Base-by-base conservation (phyloP, 2,888 invertebrate genomes). In the Amphimallon solstitiale region DNA sequence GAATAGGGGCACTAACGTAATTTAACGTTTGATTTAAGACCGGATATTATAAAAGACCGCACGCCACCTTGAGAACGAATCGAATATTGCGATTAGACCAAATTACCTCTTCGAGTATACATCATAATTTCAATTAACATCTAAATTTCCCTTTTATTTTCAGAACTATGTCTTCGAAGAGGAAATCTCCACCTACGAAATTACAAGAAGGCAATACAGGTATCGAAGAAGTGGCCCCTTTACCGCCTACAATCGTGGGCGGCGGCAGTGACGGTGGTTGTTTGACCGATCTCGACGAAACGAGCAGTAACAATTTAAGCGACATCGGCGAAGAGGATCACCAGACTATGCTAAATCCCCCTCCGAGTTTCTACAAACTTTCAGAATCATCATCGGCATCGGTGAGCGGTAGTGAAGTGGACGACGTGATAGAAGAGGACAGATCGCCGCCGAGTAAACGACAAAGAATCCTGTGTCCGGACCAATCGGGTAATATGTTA, bases 121-220 rank as follows among this genome's bases (percentile, higher is more conserved):
- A 19, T 14, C 17, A 19, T 38, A 19, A 19, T 38, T 43, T 29
- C 29, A 29, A 59, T 59, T 59, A 59, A 23, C 43, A 19, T 54
- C 54, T 54, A 21, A 59, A 23, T 43, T 43, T 21, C 54, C 54
- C 34, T 65, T 78, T 83, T 85, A 86, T 83, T 88, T 87, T 72
- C 90, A 92, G 92, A 90, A 94, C 90, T 87, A 95, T 95, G 95
- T 95, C 95, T 89, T 95, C 95, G 86, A 95, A 95, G 90, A 90
- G 95, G 85, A 95, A 95, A 87, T 95, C 95, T 84, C 94, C 95
- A 84, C 95, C 95, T 83, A 94, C 93, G 78, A 95, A 95, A 88
- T 88, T 95, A 85, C 87, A 88, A 82, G 94, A 94, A 88, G 90
- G 86, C 84, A 86, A 84, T 80, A 70, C 74, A 68, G 63, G 76